phyloP scores from a whole-genome alignment of 2,888 invertebrate genomes.

The Arenicola marina region DNA sequence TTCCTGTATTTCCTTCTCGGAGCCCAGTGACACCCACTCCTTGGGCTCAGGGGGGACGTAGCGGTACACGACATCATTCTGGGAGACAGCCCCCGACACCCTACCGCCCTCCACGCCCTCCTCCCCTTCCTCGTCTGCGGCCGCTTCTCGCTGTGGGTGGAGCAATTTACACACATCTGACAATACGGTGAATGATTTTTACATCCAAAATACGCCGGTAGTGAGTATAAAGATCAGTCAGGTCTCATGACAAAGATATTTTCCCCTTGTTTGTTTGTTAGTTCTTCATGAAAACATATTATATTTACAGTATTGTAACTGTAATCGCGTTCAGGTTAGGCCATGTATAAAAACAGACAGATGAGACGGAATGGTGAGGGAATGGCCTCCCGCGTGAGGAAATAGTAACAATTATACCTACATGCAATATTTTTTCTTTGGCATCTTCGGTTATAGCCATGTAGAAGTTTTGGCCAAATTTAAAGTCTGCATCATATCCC shows the following conservation, averaged over 20 bases:
- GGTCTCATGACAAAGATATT: no score
- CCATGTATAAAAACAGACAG: not conserved
- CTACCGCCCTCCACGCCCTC: constrained; percentile 40
- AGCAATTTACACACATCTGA: no score
- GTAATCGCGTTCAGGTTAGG: not conserved
- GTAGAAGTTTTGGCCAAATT: constrained; percentile 60
- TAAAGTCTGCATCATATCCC: constrained; percentile 58
- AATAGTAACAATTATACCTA: constrained; percentile 10
- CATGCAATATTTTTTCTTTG: constrained; percentile 49
- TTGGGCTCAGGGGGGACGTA: constrained; percentile 59
- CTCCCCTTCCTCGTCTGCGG: constrained; percentile 39
- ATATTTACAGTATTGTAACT: not conserved
- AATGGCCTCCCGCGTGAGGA: not conserved
- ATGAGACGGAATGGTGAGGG: not conserved
- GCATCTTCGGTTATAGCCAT: constrained; percentile 58
- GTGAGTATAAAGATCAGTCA: no score
- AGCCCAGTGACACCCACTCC: constrained; percentile 58
- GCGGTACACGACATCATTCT: constrained; percentile 40
- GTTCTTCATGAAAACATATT: no score
- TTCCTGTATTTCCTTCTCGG: constrained; percentile 59
- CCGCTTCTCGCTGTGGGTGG: no score
- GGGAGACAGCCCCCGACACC: constrained; percentile 30
- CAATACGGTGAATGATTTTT: no score
- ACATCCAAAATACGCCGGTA: no score
- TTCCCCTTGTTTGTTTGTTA: no score